phyloP scores from a whole-genome alignment of 2,113 vertebrate species.

The Psettodes erumei region DNA sequence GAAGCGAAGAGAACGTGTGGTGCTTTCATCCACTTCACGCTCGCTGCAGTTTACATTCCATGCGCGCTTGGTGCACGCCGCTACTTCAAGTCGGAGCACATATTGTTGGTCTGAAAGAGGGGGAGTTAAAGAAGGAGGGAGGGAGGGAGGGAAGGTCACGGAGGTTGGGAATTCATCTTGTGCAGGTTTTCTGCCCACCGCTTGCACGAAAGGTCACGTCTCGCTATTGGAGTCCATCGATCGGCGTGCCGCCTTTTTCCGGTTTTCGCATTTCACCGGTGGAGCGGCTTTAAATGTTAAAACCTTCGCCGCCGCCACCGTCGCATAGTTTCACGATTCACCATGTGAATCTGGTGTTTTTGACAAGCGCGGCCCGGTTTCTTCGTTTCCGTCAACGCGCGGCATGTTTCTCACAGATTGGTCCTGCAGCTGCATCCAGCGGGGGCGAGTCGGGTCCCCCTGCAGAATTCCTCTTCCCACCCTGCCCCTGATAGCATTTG shows the following conservation, averaged over 20 bases:
- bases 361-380: conserved; percentile 15
- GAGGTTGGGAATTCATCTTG: conserved; percentile 52
- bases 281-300: conserved; percentile 44
- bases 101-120: conserved; percentile 49
- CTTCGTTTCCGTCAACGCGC: conserved; percentile 8
- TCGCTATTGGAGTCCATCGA: conserved; percentile 31
- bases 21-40: conserved; percentile 63
- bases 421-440: conserved; percentile 76
- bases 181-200: conserved; percentile 17
- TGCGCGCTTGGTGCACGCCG: conserved; percentile 48
- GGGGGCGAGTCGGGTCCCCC: conserved; percentile 55
- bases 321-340: conserved; percentile 25
- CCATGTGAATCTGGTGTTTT: not conserved
- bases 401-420: conserved; percentile 66
- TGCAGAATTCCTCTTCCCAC: conserved; percentile 73
- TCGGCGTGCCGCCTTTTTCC: not conserved
- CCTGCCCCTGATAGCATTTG: conserved; percentile 52
- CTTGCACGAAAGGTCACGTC: conserved; percentile 39
- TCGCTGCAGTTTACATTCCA: conserved; percentile 68
- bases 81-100: conserved; percentile 63
- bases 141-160: conserved; percentile 24
- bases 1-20: conserved; percentile 46
- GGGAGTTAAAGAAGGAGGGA: conserved; percentile 17
- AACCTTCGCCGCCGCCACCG: conserved; percentile 22
- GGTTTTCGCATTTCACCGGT: conserved; percentile 23